Percentiles rank a stretch among this genome's conserved stretches.
Evolutionary conservation across 2,888 invertebrate species (phyloP).

Genomic region (Andrena minutula): DNA sequence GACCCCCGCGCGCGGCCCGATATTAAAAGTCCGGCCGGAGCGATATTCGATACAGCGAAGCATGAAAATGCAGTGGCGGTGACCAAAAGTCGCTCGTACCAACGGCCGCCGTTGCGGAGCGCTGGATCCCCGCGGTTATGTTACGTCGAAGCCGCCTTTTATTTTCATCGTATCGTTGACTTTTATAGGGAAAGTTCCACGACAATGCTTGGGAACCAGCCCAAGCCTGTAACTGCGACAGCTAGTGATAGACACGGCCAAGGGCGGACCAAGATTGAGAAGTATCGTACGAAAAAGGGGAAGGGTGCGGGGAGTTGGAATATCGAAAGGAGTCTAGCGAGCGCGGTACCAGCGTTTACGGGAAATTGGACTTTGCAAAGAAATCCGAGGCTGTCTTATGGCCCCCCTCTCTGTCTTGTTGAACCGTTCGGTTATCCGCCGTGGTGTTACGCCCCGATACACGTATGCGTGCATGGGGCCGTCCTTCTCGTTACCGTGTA

Average conservation of each 20-base stretch:
- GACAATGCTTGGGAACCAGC: constrained; percentile 66
- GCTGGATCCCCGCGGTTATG: constrained; percentile 44
- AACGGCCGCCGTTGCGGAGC: constrained; percentile 14
- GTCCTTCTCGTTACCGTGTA: constrained; percentile 20
- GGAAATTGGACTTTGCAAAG: constrained; percentile 80
- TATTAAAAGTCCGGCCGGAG: constrained; percentile 49
- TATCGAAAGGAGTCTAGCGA: constrained; percentile 17
- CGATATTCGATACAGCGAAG: constrained; percentile 45
- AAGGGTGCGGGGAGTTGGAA: background rate
- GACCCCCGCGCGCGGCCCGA: constrained; percentile 21
- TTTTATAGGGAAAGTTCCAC: constrained; percentile 81
- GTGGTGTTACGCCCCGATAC: background rate
- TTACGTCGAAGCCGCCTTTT: constrained; percentile 72
- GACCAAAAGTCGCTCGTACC: constrained; percentile 45
- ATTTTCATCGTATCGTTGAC: constrained; percentile 77
- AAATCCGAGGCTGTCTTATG: constrained; percentile 53
- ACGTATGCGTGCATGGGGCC: background rate
- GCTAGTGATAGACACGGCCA: constrained; percentile 54
- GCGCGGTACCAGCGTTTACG: constrained; percentile 76
- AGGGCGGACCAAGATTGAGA: constrained; percentile 49
- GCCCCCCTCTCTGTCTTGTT: background rate
- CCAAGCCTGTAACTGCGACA: constrained; percentile 50
- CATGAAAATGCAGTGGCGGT: constrained; percentile 39
- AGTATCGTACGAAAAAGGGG: constrained; percentile 23
- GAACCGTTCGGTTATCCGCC: constrained; percentile 21